phyloP scores from a whole-genome alignment of 2,113 vertebrate genomes.

The Coreoperca whiteheadi region DNA sequence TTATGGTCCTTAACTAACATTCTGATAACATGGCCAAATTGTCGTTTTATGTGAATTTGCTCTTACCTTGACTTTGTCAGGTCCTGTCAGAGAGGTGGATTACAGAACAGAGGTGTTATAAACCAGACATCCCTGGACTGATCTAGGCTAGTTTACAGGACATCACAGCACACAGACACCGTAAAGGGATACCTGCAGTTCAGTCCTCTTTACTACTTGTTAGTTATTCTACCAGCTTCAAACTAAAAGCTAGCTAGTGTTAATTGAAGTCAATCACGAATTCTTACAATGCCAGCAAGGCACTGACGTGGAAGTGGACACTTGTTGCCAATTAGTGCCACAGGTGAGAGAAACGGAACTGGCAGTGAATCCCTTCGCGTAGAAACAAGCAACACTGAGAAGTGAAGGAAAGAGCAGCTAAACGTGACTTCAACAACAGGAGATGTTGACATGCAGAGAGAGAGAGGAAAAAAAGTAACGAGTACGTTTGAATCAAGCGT shows the following conservation, averaged over 20 bases:
- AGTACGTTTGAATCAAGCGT: background rate
- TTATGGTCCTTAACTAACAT: background rate
- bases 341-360: constrained; percentile 11
- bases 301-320: background rate
- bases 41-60: constrained; percentile 11
- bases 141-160: constrained; percentile 36
- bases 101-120: constrained; percentile 67
- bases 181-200: constrained; percentile 34
- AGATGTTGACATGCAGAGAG: constrained; percentile 22
- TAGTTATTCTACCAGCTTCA: background rate
- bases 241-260: background rate
- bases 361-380: constrained; percentile 33
- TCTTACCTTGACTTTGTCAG: constrained; percentile 85
- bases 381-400: background rate
- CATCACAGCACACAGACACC: constrained; percentile 26
- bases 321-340: background rate
- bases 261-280: background rate
- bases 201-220: constrained; percentile 2
- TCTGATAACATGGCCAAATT: background rate
- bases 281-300: background rate
- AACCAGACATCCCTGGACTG: constrained; percentile 27
- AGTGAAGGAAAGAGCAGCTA: background rate
- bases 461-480: background rate
- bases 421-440: constrained; percentile 1
- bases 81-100: constrained; percentile 78